A percentile compares a stretch with the other conserved stretches of the same genome.
Conservation (phyloP, 2,888 invertebrate species). For the Penaeus monodon region DNA sequence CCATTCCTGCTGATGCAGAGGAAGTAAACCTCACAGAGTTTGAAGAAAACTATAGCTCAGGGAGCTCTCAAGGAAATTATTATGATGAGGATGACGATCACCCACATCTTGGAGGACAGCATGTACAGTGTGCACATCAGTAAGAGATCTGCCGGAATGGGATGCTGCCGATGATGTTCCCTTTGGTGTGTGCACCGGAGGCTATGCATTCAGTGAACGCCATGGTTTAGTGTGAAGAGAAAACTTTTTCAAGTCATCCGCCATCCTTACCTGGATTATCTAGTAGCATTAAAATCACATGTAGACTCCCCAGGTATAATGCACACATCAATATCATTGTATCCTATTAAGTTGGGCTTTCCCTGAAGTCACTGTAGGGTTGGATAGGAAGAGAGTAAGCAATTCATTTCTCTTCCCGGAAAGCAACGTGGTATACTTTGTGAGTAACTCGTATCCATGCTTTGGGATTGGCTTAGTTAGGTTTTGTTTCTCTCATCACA, state of each 20-base stretch:
- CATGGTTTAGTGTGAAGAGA: background rate
- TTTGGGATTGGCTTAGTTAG: too few species aligned
- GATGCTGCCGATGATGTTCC: background rate
- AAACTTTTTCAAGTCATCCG: background rate
- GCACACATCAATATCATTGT: slow-evolving; percentile 5
- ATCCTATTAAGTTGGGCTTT: background rate
- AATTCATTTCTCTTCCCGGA: background rate
- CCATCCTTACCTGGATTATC: background rate
- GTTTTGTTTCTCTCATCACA: too few species aligned
- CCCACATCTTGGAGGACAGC: slow-evolving; percentile 67
- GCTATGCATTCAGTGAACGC: background rate
- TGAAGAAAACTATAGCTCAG: slow-evolving; percentile 27
- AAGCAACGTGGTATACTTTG: too few species aligned
- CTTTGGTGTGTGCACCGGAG: background rate
- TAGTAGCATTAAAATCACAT: background rate
- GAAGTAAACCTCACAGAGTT: slow-evolving; percentile 62
- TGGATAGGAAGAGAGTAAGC: background rate
- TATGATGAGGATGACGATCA: slow-evolving; percentile 71
- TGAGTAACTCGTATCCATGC: too few species aligned
- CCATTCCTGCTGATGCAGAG: slow-evolving; percentile 54
- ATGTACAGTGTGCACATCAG: slow-evolving; percentile 74
- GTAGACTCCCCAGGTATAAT: slow-evolving; percentile 12
- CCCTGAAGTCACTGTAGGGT: background rate
- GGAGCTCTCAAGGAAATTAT: slow-evolving; percentile 67
- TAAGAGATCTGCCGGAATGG: slow-evolving; percentile 66